Evolutionary conservation across 1,140 invertebrate species (phyloP).

Genomic region (Trichogramma pretiosum): DNA sequence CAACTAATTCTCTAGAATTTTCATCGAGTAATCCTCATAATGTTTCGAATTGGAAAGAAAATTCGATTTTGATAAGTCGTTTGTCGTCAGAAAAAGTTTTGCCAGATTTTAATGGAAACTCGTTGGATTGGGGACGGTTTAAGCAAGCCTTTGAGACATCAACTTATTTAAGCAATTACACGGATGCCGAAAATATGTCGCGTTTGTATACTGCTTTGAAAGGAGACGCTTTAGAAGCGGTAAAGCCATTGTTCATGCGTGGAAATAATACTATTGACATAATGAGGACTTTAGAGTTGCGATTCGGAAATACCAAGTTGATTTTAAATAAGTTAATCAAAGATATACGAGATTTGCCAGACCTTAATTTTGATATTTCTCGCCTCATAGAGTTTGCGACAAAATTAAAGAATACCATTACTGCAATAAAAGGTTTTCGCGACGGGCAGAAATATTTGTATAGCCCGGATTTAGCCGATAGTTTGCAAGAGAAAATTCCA

Average conservation of each 20-base stretch:
- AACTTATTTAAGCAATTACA: not conserved
- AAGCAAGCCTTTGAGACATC: not conserved
- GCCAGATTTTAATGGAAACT: not conserved
- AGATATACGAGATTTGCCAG: not conserved
- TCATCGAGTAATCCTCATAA: too few species aligned
- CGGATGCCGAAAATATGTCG: not conserved
- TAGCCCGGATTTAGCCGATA: not conserved
- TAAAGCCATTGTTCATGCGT: not conserved
- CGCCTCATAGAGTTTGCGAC: not conserved
- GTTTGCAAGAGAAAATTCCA: not conserved
- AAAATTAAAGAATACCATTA: not conserved
- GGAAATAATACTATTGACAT: not conserved
- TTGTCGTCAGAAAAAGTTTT: not conserved
- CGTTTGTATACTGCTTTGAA: not conserved
- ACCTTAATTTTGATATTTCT: not conserved
- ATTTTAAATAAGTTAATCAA: not conserved
- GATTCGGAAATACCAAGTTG: not conserved
- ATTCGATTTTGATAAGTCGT: not conserved
- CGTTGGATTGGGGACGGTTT: not conserved
- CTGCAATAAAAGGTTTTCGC: not conserved
- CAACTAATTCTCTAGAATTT: too few species aligned
- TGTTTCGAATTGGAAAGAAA: too few species aligned
- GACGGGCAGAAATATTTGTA: not conserved
- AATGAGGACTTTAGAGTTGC: not conserved
- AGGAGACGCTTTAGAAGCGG: not conserved